Conservation (phyloP, 2,888 invertebrate genomes). For the Macrosiphum euphorbiae region DNA sequence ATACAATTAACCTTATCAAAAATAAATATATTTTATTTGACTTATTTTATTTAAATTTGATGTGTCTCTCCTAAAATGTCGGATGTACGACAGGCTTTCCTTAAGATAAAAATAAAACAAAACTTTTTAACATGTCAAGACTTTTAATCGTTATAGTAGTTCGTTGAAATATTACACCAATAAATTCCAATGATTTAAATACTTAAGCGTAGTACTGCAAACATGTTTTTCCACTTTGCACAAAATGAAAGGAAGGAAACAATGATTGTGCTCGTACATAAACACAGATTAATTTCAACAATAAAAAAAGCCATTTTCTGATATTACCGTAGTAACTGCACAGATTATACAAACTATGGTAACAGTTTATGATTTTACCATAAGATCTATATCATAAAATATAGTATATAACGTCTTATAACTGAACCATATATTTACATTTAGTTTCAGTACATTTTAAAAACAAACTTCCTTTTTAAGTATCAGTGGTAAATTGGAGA, state of each 20-base stretch:
- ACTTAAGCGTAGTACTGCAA: neutral
- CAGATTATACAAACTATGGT: neutral
- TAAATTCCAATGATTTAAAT: conserved; percentile 25
- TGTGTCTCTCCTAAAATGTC: neutral
- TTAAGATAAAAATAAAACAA: neutral
- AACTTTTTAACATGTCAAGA: neutral
- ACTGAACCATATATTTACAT: conserved; percentile 26
- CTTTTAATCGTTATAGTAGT: neutral
- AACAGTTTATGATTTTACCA: conserved; percentile 20
- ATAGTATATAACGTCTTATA: neutral
- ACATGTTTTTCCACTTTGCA: conserved; percentile 15
- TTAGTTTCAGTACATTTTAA: neutral
- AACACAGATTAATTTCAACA: conserved; percentile 23
- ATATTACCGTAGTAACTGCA: neutral
- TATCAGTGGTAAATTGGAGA: neutral
- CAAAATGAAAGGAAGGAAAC: neutral
- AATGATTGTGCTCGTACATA: neutral
- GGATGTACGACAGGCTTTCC: neutral
- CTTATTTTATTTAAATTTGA: neutral
- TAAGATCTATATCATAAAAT: neutral
- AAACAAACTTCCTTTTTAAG: neutral
- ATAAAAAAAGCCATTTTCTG: neutral
- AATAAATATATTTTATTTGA: neutral
- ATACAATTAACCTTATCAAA: neutral
- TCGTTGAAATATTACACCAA: conserved; percentile 10